phyloP scores from a whole-genome alignment of 2,797 vertebrate species.

The Rhyacichthys aspro region DNA sequence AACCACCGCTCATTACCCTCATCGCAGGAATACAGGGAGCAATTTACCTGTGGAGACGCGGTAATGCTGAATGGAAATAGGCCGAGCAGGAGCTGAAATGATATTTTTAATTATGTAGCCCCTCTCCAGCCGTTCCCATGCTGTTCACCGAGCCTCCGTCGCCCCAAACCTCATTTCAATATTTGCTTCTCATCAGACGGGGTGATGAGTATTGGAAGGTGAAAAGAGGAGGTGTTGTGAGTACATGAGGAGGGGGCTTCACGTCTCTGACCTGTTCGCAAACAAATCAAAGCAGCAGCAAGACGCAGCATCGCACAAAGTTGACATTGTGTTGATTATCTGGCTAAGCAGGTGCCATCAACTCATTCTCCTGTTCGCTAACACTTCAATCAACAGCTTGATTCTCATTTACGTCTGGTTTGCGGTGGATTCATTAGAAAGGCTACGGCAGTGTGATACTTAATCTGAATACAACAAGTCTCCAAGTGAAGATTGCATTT shows the following conservation, averaged over 20 bases:
- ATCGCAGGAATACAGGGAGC: slow-evolving; percentile 68
- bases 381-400: slow-evolving; percentile 47
- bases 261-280: background rate
- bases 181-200: slow-evolving; percentile 68
- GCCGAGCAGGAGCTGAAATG: slow-evolving; percentile 68
- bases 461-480: slow-evolving; percentile 5
- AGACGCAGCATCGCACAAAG: slow-evolving; percentile 1
- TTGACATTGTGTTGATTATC: slow-evolving; percentile 59
- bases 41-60: slow-evolving; percentile 70
- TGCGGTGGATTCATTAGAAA: slow-evolving; percentile 19
- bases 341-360: slow-evolving; percentile 32
- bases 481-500: slow-evolving; percentile 6
- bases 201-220: slow-evolving; percentile 10
- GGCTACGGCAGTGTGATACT: slow-evolving; percentile 1
- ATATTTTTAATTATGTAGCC: slow-evolving; percentile 80
- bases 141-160: slow-evolving; percentile 35
- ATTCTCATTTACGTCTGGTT: slow-evolving; percentile 43
- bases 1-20: slow-evolving; percentile 76
- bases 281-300: slow-evolving; percentile 38
- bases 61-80: slow-evolving; percentile 72
- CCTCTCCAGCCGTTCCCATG: slow-evolving; percentile 42
- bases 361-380: slow-evolving; percentile 34
- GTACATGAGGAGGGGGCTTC: background rate
- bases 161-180: slow-evolving; percentile 77
- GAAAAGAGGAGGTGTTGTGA: background rate